Evolutionary conservation across 2,888 invertebrate genomes (phyloP).

Genomic region (Drosophila fulvimacula): DNA sequence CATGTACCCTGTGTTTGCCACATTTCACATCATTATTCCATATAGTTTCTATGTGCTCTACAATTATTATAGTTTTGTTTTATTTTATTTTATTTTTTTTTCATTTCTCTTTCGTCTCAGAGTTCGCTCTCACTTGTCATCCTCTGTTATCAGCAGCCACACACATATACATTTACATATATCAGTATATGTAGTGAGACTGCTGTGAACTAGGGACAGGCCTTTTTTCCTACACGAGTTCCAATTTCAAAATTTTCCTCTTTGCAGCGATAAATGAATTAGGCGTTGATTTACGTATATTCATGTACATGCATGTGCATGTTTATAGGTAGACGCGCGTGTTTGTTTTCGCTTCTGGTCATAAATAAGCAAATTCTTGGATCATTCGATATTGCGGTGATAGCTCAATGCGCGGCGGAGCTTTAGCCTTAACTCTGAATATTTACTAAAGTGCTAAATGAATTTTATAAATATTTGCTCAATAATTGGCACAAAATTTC

Average conservation of each 20-base stretch:
- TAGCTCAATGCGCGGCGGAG: constrained; percentile 5
- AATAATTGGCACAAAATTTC: constrained; percentile 24
- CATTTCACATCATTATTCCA: constrained; percentile 10
- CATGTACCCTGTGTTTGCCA: background rate
- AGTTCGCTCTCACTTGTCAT: constrained; percentile 15
- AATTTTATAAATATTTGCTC: constrained; percentile 36
- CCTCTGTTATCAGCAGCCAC: constrained; percentile 47
- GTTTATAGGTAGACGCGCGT: background rate
- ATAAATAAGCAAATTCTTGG: constrained; percentile 1
- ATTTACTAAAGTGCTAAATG: constrained; percentile 34
- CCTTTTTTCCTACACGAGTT: constrained; percentile 36
- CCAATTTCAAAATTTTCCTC: constrained; percentile 41
- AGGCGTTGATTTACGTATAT: constrained; percentile 16
- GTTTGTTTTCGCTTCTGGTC: constrained; percentile 3
- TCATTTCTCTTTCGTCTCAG: constrained; percentile 16
- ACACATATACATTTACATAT: background rate
- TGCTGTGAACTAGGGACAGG: constrained; percentile 16
- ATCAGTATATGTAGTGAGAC: background rate
- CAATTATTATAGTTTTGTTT: constrained; percentile 13
- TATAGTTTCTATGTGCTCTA: constrained; percentile 46
- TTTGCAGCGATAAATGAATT: constrained; percentile 5
- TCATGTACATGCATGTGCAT: constrained; percentile 7
- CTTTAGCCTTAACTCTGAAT: constrained; percentile 14
- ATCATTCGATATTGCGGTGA: constrained; percentile 4
- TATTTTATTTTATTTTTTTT: too few relatives aligned